These are phyloP conservation scores for Kryptolebias marmoratus DNA, from an alignment of 2,113 vertebrate species.

Conservation along the genomic window DNA sequence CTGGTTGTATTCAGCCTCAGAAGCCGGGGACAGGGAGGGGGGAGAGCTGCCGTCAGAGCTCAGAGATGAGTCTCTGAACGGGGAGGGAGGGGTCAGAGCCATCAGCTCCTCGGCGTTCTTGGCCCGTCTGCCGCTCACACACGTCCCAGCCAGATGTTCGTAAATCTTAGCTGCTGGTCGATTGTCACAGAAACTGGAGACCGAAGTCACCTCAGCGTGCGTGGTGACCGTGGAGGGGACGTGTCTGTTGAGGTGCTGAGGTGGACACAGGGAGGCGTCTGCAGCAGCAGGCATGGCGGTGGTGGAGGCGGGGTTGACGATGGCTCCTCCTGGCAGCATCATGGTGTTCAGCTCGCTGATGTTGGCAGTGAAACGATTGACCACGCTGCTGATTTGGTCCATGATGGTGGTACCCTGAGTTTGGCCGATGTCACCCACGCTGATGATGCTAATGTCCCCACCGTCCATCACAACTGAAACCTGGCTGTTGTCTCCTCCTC, in stretches of 20 bases:
- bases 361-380: slow-evolving; percentile 96
- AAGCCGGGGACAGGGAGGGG: slow-evolving; percentile 87
- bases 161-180: slow-evolving; percentile 69
- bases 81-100: slow-evolving; percentile 94
- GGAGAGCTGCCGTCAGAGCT: slow-evolving; percentile 90
- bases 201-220: slow-evolving; percentile 87
- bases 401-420: slow-evolving; percentile 92
- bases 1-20: slow-evolving; percentile 91
- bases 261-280: slow-evolving; percentile 80
- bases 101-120: slow-evolving; percentile 85
- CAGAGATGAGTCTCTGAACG: slow-evolving; percentile 92
- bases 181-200: slow-evolving; percentile 81
- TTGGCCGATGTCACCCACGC: slow-evolving; percentile 75
- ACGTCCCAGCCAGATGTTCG: slow-evolving; percentile 80
- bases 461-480: slow-evolving; percentile 5
- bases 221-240: slow-evolving; percentile 88
- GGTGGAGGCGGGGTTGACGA: slow-evolving; percentile 68
- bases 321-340: slow-evolving; percentile 85
- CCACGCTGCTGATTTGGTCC: slow-evolving; percentile 98
- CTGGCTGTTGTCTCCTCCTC: slow-evolving; percentile 34
- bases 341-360: slow-evolving; percentile 96
- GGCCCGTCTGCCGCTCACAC: slow-evolving; percentile 79
- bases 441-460: slow-evolving; percentile 52
- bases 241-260: slow-evolving; percentile 86
- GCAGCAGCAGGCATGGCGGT: slow-evolving; percentile 77